Base-by-base conservation (phyloP, 2,797 vertebrate species). In the Oryzias dopingdopingensis region DNA sequence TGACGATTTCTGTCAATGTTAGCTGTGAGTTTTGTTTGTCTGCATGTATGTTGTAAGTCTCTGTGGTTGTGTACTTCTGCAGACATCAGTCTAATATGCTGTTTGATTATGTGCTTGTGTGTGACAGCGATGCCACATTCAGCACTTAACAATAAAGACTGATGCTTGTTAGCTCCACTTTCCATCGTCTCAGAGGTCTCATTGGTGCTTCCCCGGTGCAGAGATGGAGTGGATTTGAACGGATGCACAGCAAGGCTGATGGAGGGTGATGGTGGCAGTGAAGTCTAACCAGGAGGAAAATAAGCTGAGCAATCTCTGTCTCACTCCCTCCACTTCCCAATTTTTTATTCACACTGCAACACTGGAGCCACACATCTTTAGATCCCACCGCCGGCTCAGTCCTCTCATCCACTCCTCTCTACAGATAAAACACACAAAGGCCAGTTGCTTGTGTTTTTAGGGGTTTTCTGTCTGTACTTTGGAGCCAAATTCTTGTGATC, bases 211-310 rank as follows among this genome's bases (percentile, higher is more conserved):
- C 78, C 24, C 49, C 42, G 26, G 52, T 44, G 41, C 26, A 29
- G 26, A 29, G 26, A 29, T 29, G 26, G 26, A 29, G 26, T 29
- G 26, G 26, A 5, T 29, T 29, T 29, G 26, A 29, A 29, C 26
- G 6, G 5, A 6, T 29, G 26, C 26, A 29, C 26, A 42, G 46
- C 55, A 62, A 49, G 65, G 46, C 62, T 82, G 74, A 81, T 70
- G 59, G 68, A 79, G 55, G 77, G 59, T 52, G 77, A 79, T 73
- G 74, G 62, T 56, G 23, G 52, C 59, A 74, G 75, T n/a, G 48
- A 77, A 74, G 64, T 45, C 72, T 84, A 85, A 84, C 73, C 64
- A 86, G 68, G 71, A 78, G 72, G 76, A 86, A 86, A 88, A 87
- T 83, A 74, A 85, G 77, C 81, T 78, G 81, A 83, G 82, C 71